Base-by-base conservation (phyloP, 2,888 invertebrate genomes). In the Pachydiplax longipennis region DNA sequence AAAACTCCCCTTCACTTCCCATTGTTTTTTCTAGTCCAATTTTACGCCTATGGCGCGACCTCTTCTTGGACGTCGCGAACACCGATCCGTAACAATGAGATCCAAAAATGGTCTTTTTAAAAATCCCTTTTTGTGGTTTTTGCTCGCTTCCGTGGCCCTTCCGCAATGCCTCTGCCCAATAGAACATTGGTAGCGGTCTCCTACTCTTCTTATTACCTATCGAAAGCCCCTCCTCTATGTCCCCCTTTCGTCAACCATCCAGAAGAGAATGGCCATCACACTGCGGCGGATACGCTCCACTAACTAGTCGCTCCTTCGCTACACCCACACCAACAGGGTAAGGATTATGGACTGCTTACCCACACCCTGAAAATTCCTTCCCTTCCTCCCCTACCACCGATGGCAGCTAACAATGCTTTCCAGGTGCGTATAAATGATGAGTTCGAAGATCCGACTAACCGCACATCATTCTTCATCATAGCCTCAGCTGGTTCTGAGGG, bases 231-330 rank as follows among this genome's bases (percentile, higher is more conserved):
- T 44, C 22, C 22, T 13, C 80, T 22, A 81, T n/a, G 81, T 44
- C 37, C 81, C 37, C 81, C 40, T 81, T 44, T 44, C 37, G 40
- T 81, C 40, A 40, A 44, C n/a, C 82, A 22, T 18, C 40, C n/a
- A 31, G 25, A 82, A 83, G 83, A 83, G 83, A 83, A 83, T 83
- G 58, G 83, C 73, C 73, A 58, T 35, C 58, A 58, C 83, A 22
- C 82, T n/a, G 82, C 82, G 48, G 82, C 31, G 5, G 83, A 58
- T 35, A 87, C 87, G 87, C 87, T 87, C 87, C 87, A 87, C 65
- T 87, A 87, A 87, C 87, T 58, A 65, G 87, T 37, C 58, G n/a
- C 53, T 37, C 22, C 31, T 53, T 61, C 37, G 37, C 53, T 5
- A 73, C 73, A 31, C 73, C 73, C 73, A n/a, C 73, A 73, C 73